Evolutionary conservation across 2,888 invertebrate genomes (phyloP).

Genomic region (Empis stercorea): DNA sequence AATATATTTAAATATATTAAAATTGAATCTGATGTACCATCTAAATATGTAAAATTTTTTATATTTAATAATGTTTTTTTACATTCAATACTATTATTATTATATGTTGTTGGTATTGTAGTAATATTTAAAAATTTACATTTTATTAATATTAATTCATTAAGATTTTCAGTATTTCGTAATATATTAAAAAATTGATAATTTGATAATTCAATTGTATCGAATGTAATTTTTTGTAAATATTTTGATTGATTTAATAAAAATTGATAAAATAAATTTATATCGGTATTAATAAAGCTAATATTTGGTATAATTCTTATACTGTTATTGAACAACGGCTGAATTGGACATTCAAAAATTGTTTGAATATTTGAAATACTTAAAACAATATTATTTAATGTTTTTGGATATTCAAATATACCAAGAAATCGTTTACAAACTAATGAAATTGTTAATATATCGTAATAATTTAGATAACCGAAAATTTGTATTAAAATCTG

Average conservation of each 20-base stretch:
- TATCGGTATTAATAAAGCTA: background rate
- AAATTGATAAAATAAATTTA: background rate
- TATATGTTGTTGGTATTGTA: background rate
- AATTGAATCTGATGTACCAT: background rate
- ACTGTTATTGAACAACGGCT: background rate
- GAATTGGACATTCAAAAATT: background rate
- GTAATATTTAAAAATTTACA: background rate
- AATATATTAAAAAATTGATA: background rate
- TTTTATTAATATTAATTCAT: background rate
- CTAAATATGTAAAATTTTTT: background rate
- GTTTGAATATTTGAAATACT: background rate
- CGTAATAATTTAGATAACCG: background rate
- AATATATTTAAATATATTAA: background rate
- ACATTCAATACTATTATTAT: no score
- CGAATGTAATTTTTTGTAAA: background rate
- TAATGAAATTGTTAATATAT: background rate
- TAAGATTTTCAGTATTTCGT: background rate
- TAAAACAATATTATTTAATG: background rate
- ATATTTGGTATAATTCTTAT: background rate
- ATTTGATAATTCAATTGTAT: background rate
- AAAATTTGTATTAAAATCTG: conserved; percentile 1
- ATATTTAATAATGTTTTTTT: background rate
- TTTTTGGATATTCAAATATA: background rate
- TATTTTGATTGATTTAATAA: background rate
- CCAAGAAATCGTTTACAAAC: background rate